Percentiles rank a stretch among this genome's conserved stretches.
These are phyloP conservation scores for Bubo blakistoni DNA, from an alignment of 2,113 vertebrate species.

Conservation along the genomic window DNA sequence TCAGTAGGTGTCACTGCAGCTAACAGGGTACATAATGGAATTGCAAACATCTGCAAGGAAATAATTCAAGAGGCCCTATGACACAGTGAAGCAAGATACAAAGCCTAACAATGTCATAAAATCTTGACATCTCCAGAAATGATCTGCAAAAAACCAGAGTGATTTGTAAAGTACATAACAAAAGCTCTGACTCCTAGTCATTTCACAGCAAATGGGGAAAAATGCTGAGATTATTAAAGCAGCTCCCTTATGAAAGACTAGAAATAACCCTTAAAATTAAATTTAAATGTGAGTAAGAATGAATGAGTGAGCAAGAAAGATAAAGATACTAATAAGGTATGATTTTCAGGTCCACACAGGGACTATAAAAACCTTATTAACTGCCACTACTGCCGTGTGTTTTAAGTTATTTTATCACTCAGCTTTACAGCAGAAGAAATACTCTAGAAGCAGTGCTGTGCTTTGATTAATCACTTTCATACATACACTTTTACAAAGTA, in stretches of 20 bases:
- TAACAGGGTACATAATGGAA: constrained; percentile 15
- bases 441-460: constrained; percentile 49
- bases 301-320: constrained; percentile 74
- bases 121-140: constrained; percentile 15
- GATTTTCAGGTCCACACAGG: constrained; percentile 78
- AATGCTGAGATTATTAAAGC: constrained; percentile 58
- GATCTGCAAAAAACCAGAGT: constrained; percentile 14
- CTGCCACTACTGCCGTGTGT: constrained; percentile 64
- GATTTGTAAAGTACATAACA: constrained; percentile 23
- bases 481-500: constrained; percentile 59
- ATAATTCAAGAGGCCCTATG: constrained; percentile 7
- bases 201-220: constrained; percentile 50
- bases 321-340: constrained; percentile 80
- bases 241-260: constrained; percentile 34
- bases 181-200: constrained; percentile 17
- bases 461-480: constrained; percentile 79
- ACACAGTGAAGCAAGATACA: constrained; percentile 5
- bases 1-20: constrained; percentile 39
- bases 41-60: constrained; percentile 15
- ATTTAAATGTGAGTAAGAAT: constrained; percentile 72
- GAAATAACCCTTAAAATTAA: constrained; percentile 61
- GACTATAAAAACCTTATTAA: constrained; percentile 79
- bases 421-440: constrained; percentile 70
- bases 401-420: constrained; percentile 74
- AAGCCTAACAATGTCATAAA: constrained; percentile 13